Percentiles rank a stretch among this genome's conserved stretches.
Evolutionary conservation across 2,888 invertebrate species (phyloP).

Genomic region (Thereva unica): DNA sequence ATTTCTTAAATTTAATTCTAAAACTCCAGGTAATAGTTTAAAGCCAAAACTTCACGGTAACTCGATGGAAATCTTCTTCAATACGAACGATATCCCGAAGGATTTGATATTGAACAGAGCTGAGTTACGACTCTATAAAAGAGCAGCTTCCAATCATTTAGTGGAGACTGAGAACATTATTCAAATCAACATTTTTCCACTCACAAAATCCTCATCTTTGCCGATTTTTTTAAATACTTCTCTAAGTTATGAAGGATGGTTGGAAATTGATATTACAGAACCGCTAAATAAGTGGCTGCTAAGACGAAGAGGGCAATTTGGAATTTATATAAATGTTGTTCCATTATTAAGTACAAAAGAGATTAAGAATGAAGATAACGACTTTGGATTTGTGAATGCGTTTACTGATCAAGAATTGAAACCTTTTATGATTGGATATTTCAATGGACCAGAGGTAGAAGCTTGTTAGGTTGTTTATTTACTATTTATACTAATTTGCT

Average conservation of each 20-base stretch:
- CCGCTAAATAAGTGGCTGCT: conserved; percentile 78
- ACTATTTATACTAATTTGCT: conserved; percentile 39
- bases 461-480: conserved; percentile 55
- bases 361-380: conserved; percentile 65
- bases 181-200: conserved; percentile 37
- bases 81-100: conserved; percentile 81
- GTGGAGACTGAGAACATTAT: conserved; percentile 21
- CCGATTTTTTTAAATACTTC: conserved; percentile 66
- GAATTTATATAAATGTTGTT: conserved; percentile 71
- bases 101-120: conserved; percentile 79
- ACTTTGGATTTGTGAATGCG: conserved; percentile 72
- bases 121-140: conserved; percentile 79
- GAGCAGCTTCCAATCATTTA: conserved; percentile 44
- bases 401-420: conserved; percentile 76
- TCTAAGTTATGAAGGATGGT: conserved; percentile 77
- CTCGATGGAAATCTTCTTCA: conserved; percentile 72
- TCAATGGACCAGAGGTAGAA: conserved; percentile 70
- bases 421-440: conserved; percentile 89
- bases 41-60: conserved; percentile 48
- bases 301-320: conserved; percentile 75
- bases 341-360: conserved; percentile 60
- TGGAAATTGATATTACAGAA: conserved; percentile 79
- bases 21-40: conserved; percentile 62
- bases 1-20: too few relatives aligned
- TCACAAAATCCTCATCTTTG: too few relatives aligned